phyloP scores from a whole-genome alignment of 2,113 vertebrate species.

The Oplegnathus fasciatus region DNA sequence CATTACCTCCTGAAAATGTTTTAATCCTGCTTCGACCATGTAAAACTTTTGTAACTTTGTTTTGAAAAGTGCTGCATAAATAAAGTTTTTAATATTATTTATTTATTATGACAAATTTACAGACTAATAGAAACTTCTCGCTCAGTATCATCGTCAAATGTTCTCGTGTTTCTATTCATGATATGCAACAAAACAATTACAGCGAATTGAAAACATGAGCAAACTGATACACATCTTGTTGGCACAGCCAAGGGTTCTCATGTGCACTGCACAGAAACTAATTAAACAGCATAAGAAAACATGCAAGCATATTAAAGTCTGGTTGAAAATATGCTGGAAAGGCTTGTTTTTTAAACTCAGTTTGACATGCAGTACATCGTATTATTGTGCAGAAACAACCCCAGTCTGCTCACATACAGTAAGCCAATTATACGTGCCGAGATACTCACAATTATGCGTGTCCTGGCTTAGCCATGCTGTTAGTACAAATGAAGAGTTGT shows the following conservation, averaged over 20 bases:
- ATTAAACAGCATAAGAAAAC: not conserved
- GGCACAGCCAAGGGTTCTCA: not conserved
- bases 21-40: not conserved
- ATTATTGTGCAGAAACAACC: not conserved
- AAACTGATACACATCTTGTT: not conserved
- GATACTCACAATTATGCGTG: not conserved
- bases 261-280: not conserved
- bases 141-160: not conserved
- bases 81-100: no score
- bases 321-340: not conserved
- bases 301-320: not conserved
- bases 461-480: not conserved
- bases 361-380: not conserved
- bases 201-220: not conserved
- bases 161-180: not conserved
- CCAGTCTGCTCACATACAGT: not conserved
- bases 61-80: no score
- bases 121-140: not conserved
- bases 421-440: not conserved
- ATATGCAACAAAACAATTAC: not conserved
- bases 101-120: no score
- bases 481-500: slow-evolving; percentile 17
- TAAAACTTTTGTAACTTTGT: no score
- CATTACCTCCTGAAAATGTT: not conserved
- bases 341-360: not conserved